Evolutionary conservation across 2,888 invertebrate genomes (phyloP).

Genomic region (Torymus texanus): DNA sequence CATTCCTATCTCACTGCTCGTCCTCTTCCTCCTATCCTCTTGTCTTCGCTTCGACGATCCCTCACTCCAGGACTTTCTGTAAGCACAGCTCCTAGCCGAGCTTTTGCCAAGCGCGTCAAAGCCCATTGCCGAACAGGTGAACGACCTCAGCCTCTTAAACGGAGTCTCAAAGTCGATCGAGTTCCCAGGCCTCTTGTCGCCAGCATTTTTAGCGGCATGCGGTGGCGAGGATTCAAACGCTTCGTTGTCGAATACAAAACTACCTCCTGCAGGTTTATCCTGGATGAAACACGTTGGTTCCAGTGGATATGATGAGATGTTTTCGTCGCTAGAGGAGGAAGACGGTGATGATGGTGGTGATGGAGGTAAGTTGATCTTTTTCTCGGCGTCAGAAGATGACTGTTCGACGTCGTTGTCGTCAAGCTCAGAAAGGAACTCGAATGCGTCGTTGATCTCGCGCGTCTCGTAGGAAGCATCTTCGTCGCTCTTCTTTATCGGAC

Average conservation of each 20-base stretch:
- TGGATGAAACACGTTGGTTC: conserved; percentile 59
- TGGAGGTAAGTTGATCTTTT: neutral
- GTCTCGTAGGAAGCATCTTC: conserved; percentile 62
- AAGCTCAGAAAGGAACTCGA: conserved; percentile 69
- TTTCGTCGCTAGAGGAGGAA: conserved; percentile 18
- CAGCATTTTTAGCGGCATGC: conserved; percentile 1
- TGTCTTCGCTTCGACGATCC: conserved; percentile 23
- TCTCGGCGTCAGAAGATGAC: conserved; percentile 48
- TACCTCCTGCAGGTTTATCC: neutral
- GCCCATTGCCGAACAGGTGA: conserved; percentile 55
- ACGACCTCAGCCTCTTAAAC: conserved; percentile 55
- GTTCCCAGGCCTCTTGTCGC: conserved; percentile 41
- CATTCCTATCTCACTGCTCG: conserved; percentile 16
- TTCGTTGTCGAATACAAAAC: conserved; percentile 50
- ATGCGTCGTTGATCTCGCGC: conserved; percentile 70
- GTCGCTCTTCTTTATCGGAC: conserved; percentile 1
- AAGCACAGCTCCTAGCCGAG: conserved; percentile 32
- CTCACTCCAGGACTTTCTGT: conserved; percentile 52
- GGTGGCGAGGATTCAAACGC: conserved; percentile 54
- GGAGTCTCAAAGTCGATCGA: conserved; percentile 45
- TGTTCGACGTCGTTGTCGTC: conserved; percentile 64
- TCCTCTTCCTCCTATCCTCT: conserved; percentile 21
- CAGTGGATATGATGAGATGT: conserved; percentile 57
- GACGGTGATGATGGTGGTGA: too few species aligned
- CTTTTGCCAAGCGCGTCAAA: conserved; percentile 40